These are phyloP conservation scores for Sciurus vulgaris DNA, from an alignment of 2,797 vertebrate genomes.

Conservation along the genomic window DNA sequence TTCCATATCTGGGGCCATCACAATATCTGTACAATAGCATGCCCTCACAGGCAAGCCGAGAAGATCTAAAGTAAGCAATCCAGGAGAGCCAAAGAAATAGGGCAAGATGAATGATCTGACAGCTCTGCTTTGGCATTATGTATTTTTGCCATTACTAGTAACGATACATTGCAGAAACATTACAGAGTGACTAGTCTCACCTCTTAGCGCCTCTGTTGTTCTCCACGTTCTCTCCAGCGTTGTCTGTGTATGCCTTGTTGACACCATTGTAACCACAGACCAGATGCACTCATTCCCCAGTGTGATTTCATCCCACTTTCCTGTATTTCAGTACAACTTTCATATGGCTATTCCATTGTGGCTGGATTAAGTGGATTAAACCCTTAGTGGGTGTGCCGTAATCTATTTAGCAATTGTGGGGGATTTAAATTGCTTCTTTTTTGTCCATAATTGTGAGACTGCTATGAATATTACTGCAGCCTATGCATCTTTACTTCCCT, in stretches of 20 bases:
- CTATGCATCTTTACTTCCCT: neutral
- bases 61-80: neutral
- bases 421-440: conserved; percentile 33
- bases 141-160: neutral
- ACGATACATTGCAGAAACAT: neutral
- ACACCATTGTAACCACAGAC: neutral
- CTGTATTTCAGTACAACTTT: neutral
- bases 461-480: conserved; percentile 25
- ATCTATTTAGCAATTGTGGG: conserved; percentile 60
- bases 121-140: neutral
- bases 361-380: conserved; percentile 34
- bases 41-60: neutral
- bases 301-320: neutral
- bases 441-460: neutral
- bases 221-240: neutral
- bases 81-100: neutral
- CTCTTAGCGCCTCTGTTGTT: neutral
- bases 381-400: neutral
- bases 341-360: neutral
- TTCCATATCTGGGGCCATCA: neutral
- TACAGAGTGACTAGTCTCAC: neutral
- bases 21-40: neutral
- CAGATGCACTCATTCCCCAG: neutral
- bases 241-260: neutral
- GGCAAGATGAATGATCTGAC: neutral